These are phyloP conservation scores for Charadrius vociferus DNA, from an alignment of 2,113 vertebrate species.

Conservation along the genomic window DNA sequence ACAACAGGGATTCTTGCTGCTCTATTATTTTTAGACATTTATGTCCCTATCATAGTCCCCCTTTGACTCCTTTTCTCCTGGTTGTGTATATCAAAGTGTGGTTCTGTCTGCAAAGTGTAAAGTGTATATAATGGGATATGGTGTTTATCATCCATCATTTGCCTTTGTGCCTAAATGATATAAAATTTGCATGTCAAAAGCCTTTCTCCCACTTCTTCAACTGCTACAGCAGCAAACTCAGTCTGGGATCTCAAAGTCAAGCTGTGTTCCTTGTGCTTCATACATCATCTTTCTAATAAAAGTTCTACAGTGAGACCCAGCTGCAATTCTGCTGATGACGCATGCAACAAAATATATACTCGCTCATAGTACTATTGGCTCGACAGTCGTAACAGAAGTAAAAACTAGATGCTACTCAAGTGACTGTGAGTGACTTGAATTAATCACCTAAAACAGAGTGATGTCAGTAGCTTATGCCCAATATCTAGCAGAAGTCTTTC, in stretches of 20 bases:
- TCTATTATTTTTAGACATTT: neutral
- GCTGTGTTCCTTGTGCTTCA: slow-evolving; percentile 52
- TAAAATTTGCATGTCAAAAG: slow-evolving; percentile 58
- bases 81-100: neutral
- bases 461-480: neutral
- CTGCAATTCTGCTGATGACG: slow-evolving; percentile 46
- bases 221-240: slow-evolving; percentile 29
- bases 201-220: slow-evolving; percentile 7
- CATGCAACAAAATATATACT: neutral
- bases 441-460: neutral
- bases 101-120: neutral
- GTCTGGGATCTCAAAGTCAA: slow-evolving; percentile 30
- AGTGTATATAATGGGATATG: neutral
- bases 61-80: neutral
- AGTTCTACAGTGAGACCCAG: slow-evolving; percentile 35
- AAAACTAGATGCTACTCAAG: neutral
- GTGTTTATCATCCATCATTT: neutral
- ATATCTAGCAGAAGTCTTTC: neutral
- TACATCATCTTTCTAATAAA: slow-evolving; percentile 45
- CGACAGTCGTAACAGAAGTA: neutral
- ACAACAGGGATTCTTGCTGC: neutral
- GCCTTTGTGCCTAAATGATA: slow-evolving; percentile 9
- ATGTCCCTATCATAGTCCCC: neutral
- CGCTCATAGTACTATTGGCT: neutral
- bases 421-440: neutral